A percentile compares a stretch with the other conserved stretches of the same genome.
Conservation (phyloP, 2,797 vertebrate genomes). For the Channa striata region DNA sequence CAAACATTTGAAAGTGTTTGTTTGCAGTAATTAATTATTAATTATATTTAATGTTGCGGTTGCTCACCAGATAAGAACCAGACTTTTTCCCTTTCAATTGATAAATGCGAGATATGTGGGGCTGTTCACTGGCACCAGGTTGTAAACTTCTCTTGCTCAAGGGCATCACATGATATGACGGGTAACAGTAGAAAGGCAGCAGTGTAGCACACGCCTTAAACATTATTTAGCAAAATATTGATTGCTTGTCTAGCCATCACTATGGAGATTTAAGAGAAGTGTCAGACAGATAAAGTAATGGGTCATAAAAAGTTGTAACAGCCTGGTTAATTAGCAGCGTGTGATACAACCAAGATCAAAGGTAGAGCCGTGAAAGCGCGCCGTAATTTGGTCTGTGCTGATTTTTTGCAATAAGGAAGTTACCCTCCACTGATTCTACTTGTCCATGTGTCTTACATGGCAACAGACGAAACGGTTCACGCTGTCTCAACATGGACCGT, state of each 20-base stretch:
- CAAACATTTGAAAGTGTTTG: no score
- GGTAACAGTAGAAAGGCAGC: neutral
- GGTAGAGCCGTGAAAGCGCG: conserved; percentile 53
- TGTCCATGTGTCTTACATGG: conserved; percentile 34
- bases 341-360: conserved; percentile 61
- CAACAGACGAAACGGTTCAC: conserved; percentile 49
- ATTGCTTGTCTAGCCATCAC: conserved; percentile 39
- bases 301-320: conserved; percentile 55
- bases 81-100: neutral
- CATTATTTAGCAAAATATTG: conserved; percentile 58
- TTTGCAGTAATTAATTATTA: no score
- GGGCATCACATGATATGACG: neutral
- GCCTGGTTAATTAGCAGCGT: conserved; percentile 42
- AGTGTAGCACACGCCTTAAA: conserved; percentile 13
- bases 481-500: conserved; percentile 31
- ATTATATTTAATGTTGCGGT: neutral
- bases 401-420: conserved; percentile 20
- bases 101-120: neutral
- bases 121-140: neutral
- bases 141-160: conserved; percentile 4
- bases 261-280: conserved; percentile 55
- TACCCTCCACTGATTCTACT: conserved; percentile 4
- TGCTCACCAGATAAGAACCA: neutral
- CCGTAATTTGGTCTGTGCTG: conserved; percentile 22
- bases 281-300: conserved; percentile 53